Conservation (phyloP, 2,888 invertebrate genomes). For the Thyatira batis region DNA sequence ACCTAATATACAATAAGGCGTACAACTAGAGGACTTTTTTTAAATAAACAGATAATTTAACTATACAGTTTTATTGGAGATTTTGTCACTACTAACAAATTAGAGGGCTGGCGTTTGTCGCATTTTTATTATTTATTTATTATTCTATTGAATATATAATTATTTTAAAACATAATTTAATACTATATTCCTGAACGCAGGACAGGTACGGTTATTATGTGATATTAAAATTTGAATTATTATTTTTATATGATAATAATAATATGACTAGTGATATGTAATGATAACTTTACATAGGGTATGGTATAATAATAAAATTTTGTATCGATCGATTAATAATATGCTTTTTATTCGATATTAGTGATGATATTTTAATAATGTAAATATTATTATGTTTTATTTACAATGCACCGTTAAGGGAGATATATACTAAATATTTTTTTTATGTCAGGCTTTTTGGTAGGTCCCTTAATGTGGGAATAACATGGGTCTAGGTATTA, state of each 20-base stretch:
- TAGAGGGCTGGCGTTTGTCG: not conserved
- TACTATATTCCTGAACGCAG: constrained; percentile 75
- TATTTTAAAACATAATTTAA: constrained; percentile 37
- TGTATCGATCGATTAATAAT: constrained; percentile 34
- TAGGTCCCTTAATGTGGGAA: constrained; percentile 54
- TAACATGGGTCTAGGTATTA: constrained; percentile 47
- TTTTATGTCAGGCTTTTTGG: constrained; percentile 75
- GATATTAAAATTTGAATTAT: constrained; percentile 51
- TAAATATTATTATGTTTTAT: constrained; percentile 19
- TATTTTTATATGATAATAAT: constrained; percentile 45
- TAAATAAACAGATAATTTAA: not conserved
- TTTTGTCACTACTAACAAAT: not conserved
- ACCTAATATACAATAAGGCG: constrained; percentile 1
- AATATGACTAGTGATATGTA: constrained; percentile 81
- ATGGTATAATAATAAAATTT: constrained; percentile 19
- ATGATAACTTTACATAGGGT: constrained; percentile 73
- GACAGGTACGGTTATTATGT: constrained; percentile 76
- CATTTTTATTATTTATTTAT: not conserved
- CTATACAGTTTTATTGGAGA: not conserved
- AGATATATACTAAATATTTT: constrained; percentile 43
- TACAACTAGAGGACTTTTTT: not conserved
- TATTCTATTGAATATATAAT: not conserved
- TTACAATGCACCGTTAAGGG: constrained; percentile 67
- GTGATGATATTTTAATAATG: constrained; percentile 21
- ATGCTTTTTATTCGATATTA: constrained; percentile 17